These are phyloP conservation scores for Lepisosteus oculatus DNA, from an alignment of 2,113 vertebrate genomes.

Conservation along the genomic window DNA sequence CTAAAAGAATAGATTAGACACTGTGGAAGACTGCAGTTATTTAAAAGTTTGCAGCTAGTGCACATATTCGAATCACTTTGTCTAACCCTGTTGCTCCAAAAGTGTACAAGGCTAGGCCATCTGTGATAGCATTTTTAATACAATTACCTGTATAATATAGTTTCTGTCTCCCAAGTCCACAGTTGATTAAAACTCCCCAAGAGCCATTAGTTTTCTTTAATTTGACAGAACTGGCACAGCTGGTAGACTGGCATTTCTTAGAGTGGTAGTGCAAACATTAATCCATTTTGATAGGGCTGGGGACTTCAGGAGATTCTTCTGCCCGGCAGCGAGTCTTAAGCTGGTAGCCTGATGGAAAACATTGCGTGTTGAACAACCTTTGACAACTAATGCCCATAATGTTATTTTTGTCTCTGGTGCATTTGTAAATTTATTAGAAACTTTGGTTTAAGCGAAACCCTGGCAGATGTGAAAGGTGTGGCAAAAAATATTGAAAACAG, in stretches of 20 bases:
- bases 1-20: too few relatives aligned
- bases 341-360: conserved; percentile 14
- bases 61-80: too few relatives aligned
- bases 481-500: too few relatives aligned
- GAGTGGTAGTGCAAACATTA: conserved; percentile 11
- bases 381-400: conserved; percentile 15
- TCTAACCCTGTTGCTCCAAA: too few relatives aligned
- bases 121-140: not conserved
- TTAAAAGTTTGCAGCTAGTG: too few relatives aligned
- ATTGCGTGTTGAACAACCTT: conserved; percentile 27
- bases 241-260: conserved; percentile 16
- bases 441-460: too few relatives aligned
- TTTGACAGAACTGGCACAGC: conserved; percentile 19
- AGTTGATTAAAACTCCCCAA: conserved; percentile 10
- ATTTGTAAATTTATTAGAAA: not conserved
- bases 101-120: too few relatives aligned
- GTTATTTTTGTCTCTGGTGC: not conserved
- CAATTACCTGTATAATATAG: conserved; percentile 3
- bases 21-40: too few relatives aligned
- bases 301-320: conserved; percentile 17
- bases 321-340: conserved; percentile 12
- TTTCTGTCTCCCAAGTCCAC: not conserved
- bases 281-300: conserved; percentile 17
- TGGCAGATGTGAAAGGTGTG: too few relatives aligned
- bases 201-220: not conserved